phyloP scores from a whole-genome alignment of 1,140 invertebrate genomes.

The Drosophila tani region DNA sequence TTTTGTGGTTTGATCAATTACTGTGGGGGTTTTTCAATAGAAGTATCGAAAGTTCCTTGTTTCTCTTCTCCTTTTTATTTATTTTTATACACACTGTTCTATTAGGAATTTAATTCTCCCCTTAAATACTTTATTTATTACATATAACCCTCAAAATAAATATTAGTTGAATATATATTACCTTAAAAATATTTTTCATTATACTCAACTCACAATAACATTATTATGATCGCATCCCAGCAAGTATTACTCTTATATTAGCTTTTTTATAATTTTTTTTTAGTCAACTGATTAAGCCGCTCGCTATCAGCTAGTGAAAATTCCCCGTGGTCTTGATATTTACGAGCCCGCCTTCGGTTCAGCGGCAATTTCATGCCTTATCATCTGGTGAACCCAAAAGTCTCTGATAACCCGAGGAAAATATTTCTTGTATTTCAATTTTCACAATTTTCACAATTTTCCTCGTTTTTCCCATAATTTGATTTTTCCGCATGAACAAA shows the following conservation, averaged over 20 bases:
- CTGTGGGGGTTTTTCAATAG: neutral
- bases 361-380: constrained; percentile 6
- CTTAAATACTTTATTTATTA: too few species aligned
- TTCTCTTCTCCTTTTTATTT: too few species aligned
- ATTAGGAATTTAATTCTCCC: too few species aligned
- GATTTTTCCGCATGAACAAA: constrained; percentile 33
- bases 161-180: too few species aligned
- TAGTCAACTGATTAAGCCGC: constrained; percentile 13
- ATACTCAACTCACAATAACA: neutral
- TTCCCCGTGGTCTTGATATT: constrained; percentile 17
- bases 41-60: too few species aligned
- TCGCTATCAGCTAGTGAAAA: constrained; percentile 25
- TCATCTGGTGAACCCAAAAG: constrained; percentile 15
- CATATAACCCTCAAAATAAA: neutral
- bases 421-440: constrained; percentile 13
- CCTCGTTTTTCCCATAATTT: neutral
- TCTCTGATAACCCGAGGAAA: constrained; percentile 8
- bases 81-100: too few species aligned
- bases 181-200: neutral
- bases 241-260: neutral
- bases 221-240: neutral
- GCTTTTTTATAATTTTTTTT: neutral
- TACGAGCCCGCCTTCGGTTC: neutral
- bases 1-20: too few species aligned
- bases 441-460: constrained; percentile 3